Base-by-base conservation (phyloP, 1,140 invertebrate species). In the Tenebrio molitor region DNA sequence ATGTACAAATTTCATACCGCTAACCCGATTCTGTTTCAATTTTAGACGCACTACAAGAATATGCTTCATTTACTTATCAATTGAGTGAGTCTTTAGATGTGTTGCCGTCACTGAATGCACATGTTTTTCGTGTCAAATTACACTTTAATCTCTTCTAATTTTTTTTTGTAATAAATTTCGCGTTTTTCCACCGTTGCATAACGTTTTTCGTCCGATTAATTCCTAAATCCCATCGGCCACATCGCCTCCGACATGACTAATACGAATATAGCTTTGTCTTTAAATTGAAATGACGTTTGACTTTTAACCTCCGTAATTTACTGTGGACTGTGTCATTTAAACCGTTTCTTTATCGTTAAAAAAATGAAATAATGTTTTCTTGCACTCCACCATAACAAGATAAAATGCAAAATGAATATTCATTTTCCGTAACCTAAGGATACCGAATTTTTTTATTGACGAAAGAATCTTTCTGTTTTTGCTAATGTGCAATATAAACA, bases 241-340 rank as follows among this genome's bases (percentile, higher is more conserved):
- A 50, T 50, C 19, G 17, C 15, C 17, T 50, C 50, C 6, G 23
- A 7, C 6, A 66, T 66, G 64, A 66, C 15, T 66, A 66, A 66
- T 66, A 44, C 34, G 3, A 29, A 44, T 7, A 21, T 39, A 44
- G 39, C 64, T 66, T 66, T 66, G 64, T 66, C 62, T 66, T 44
- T 44, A 66, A 66, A 66, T 66, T 66, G 23, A 66, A 66, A 25
- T 53, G 44, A 69, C 67, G 50, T 50, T 58, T 69, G 67, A 69
- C 67, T 53, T 53, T 33, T 69, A 53, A 69, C 67, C 67, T 53
- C 34, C 58, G 23, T 46, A 44, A 69, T 53, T 69, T 69, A 58
- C 33, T 50, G 12, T 53, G 67, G 44, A 58, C 67, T 69, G 58
- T 69, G 44, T 69, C 50, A 29, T 58, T 58, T 58, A 58, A 58